Percentiles rank a stretch among this genome's conserved stretches.
Evolutionary conservation across 2,113 vertebrate species (phyloP).

Genomic region (Connochaetes taurinus): DNA sequence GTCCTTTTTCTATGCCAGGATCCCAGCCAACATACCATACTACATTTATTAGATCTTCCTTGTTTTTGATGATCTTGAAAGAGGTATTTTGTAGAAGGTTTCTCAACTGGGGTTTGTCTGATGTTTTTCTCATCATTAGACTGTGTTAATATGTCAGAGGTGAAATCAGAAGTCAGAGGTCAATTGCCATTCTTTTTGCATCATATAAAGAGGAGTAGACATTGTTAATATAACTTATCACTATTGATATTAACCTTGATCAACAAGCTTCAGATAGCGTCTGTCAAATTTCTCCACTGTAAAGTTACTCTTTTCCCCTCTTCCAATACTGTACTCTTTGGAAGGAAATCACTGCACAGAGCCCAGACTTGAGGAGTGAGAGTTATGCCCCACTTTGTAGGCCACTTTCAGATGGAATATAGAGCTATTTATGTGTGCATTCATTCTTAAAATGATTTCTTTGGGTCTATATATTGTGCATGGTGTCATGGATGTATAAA

Average conservation of each 20-base stretch:
- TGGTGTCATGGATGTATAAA: not conserved
- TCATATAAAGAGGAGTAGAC: not conserved
- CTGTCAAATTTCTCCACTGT: not conserved
- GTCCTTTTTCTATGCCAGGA: not conserved
- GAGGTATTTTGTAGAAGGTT: not conserved
- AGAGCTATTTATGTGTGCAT: not conserved
- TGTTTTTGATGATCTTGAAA: slow-evolving; percentile 7
- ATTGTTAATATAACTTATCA: not conserved
- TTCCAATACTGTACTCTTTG: not conserved
- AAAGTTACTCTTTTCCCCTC: not conserved
- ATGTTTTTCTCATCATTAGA: not conserved
- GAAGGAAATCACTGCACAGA: not conserved
- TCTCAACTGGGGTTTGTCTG: not conserved
- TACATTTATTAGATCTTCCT: not conserved
- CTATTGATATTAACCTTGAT: not conserved
- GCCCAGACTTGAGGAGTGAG: not conserved
- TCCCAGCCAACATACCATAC: not conserved
- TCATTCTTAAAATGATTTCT: not conserved
- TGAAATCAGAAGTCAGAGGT: not conserved
- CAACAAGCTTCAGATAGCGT: not conserved
- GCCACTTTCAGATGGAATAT: not conserved
- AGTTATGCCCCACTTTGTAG: not conserved
- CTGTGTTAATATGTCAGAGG: not conserved
- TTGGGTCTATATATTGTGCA: not conserved
- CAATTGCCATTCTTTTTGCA: not conserved